Evolutionary conservation across 2,888 invertebrate species (phyloP).

Genomic region (Melanchra persicariae): DNA sequence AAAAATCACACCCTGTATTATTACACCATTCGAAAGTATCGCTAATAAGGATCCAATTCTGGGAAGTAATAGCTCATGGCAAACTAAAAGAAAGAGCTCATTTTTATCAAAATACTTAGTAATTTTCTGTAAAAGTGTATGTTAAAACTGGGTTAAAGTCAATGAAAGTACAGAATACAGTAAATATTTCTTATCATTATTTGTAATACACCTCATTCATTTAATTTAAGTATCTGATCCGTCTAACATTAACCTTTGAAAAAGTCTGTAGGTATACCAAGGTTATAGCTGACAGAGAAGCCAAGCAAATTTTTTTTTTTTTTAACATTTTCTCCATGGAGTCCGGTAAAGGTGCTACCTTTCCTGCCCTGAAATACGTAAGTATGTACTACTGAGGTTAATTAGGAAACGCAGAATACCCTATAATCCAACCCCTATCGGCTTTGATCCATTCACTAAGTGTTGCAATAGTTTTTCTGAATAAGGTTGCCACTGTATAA

Average conservation of each 20-base stretch:
- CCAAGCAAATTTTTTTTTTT: too few species aligned
- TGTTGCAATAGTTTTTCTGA: constrained; percentile 8
- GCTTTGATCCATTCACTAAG: constrained; percentile 34
- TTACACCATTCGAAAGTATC: too few species aligned
- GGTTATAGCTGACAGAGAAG: not conserved
- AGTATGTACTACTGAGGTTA: not conserved
- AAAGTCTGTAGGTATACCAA: not conserved
- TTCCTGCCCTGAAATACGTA: not conserved
- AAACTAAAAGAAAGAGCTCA: too few species aligned
- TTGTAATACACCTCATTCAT: not conserved
- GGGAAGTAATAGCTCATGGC: too few species aligned
- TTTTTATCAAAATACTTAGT: too few species aligned
- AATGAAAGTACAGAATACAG: not conserved
- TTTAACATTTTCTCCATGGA: too few species aligned
- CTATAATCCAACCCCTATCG: constrained; percentile 5
- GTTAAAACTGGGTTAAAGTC: too few species aligned
- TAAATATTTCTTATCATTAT: not conserved
- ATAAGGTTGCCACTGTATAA: constrained; percentile 22
- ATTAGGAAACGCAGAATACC: constrained; percentile 4
- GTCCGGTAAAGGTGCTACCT: not conserved
- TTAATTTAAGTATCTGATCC: not conserved
- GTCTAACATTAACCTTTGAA: not conserved
- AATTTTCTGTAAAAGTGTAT: too few species aligned
- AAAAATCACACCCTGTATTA: too few species aligned
- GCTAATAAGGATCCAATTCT: too few species aligned